A percentile compares a stretch with the other conserved stretches of the same genome.
These are phyloP conservation scores for Eupeodes latifasciatus DNA, from an alignment of 2,888 invertebrate genomes.

Conservation along the genomic window DNA sequence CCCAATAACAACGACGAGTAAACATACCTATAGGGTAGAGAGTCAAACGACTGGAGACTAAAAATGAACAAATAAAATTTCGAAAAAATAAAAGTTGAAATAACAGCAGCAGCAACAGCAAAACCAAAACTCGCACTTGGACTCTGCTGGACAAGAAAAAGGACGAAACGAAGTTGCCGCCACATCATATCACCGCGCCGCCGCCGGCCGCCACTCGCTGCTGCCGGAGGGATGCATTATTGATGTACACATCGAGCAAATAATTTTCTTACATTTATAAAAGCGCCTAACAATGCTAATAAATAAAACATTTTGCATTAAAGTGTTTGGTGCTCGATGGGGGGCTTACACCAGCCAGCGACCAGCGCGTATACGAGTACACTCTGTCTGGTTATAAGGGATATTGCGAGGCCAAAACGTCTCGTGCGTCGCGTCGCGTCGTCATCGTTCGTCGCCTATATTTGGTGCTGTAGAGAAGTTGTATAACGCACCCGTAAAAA, in stretches of 20 bases:
- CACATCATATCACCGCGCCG: neutral
- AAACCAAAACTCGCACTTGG: constrained; percentile 15
- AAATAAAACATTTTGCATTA: constrained; percentile 79
- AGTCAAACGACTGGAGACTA: neutral
- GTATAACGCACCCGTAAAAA: constrained; percentile 25
- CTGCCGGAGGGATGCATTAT: constrained; percentile 76
- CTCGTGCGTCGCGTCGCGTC: constrained; percentile 36
- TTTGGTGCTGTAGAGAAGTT: constrained; percentile 30
- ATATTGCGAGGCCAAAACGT: constrained; percentile 28
- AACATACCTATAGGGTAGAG: neutral
- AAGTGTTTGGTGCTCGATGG: constrained; percentile 78
- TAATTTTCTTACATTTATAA: constrained; percentile 79
- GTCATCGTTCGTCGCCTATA: constrained; percentile 16
- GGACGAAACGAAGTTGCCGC: constrained; percentile 59
- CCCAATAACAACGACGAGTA: constrained; percentile 36
- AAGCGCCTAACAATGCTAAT: constrained; percentile 78
- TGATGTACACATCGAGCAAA: constrained; percentile 79
- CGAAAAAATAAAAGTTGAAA: constrained; percentile 20
- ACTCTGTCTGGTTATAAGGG: constrained; percentile 6
- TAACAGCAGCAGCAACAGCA: constrained; percentile 29
- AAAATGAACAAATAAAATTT: neutral
- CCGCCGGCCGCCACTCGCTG: no score
- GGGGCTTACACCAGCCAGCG: constrained; percentile 63
- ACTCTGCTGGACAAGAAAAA: constrained; percentile 60
- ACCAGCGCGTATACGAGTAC: constrained; percentile 49